phyloP scores from a whole-genome alignment of 2,888 invertebrate species.

The Zootermopsis nevadensis region DNA sequence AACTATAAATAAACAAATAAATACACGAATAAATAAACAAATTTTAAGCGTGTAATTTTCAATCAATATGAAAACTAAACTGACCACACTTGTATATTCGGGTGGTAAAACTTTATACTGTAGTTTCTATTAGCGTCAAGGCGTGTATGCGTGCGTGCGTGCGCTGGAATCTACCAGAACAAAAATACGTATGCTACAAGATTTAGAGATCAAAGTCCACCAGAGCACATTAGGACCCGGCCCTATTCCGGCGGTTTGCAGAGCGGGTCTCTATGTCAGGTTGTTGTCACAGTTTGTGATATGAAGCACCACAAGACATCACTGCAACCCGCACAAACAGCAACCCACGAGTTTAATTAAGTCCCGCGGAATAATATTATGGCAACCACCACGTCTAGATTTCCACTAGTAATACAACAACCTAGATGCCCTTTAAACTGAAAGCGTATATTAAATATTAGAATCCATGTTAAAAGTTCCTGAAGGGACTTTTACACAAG shows the following conservation, averaged over 20 bases:
- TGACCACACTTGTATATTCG: too few relatives aligned
- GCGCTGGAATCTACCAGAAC: too few relatives aligned
- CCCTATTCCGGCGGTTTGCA: neutral
- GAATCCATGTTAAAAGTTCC: neutral
- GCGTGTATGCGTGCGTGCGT: too few relatives aligned
- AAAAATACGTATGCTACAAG: too few relatives aligned
- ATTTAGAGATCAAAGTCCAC: too few relatives aligned
- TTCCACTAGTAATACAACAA: neutral
- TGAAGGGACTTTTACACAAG: neutral
- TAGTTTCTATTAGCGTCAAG: too few relatives aligned
- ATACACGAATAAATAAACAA: too few relatives aligned
- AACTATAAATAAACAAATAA: too few relatives aligned
- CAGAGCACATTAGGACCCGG: neutral
- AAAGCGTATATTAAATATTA: neutral
- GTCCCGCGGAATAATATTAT: conserved; percentile 7
- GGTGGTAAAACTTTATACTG: too few relatives aligned
- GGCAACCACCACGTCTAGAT: neutral
- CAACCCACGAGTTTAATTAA: conserved; percentile 20
- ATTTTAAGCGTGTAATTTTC: too few relatives aligned
- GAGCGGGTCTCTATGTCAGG: neutral
- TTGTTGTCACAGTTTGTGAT: neutral
- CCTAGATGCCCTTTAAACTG: neutral
- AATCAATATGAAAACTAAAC: too few relatives aligned
- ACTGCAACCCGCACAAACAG: conserved; percentile 8
- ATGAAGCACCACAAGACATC: neutral